Evolutionary conservation across 35 echinoderm and acorn worm genomes (phyloP).

Genomic region (Acanthaster planci): DNA sequence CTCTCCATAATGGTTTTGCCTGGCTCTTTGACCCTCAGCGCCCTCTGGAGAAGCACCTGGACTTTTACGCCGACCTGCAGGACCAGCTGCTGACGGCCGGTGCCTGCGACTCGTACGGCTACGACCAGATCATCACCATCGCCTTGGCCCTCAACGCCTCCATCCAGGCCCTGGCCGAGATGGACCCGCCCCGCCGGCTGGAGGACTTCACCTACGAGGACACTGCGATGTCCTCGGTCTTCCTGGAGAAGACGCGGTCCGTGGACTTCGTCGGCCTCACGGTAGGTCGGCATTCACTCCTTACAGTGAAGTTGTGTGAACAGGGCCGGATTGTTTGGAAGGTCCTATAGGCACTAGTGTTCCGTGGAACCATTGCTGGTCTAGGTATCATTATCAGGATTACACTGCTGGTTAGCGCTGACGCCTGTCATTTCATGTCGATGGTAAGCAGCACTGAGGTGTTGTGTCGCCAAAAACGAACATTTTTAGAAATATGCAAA

Average conservation of each 20-base stretch:
- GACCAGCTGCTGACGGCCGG: conserved; percentile 42
- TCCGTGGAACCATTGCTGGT: no score
- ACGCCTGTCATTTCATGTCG: no score
- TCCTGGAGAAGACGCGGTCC: conserved; percentile 24
- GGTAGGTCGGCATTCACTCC: conserved; percentile 40
- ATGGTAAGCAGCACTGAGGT: no score
- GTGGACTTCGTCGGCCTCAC: conserved; percentile 58
- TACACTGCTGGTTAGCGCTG: no score
- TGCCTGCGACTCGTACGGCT: conserved; percentile 65
- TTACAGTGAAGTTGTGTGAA: no score
- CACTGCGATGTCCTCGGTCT: conserved; percentile 38
- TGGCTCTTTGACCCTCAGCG: background rate
- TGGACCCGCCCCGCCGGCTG: conserved; percentile 34
- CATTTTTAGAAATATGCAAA: no score
- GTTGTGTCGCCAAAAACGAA: no score
- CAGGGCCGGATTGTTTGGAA: no score
- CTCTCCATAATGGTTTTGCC: no score
- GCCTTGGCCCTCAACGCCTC: conserved; percentile 70
- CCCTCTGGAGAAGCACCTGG: conserved; percentile 35
- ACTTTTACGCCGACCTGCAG: conserved; percentile 44
- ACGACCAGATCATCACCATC: conserved; percentile 72
- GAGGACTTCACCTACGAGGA: conserved; percentile 63
- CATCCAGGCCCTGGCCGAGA: conserved; percentile 2
- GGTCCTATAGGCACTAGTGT: no score
- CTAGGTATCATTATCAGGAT: no score